phyloP scores from a whole-genome alignment of 1,140 invertebrate species.

The roundworm (Caenorhabditis elegans) region DNA sequence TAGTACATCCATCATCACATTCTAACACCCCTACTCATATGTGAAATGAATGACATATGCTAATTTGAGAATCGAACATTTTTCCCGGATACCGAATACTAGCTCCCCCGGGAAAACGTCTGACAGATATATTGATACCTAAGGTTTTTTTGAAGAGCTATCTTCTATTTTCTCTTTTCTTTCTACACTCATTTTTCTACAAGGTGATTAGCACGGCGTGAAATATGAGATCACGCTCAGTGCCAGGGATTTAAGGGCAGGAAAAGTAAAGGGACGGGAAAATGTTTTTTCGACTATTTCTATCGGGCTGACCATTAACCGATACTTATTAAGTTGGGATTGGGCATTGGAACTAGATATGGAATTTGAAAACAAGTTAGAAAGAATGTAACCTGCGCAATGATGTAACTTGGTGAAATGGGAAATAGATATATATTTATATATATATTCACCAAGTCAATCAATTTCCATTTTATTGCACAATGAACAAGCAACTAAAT shows the following conservation, averaged over 20 bases:
- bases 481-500: not conserved
- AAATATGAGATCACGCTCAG: conserved; percentile 23
- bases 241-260: conserved; percentile 8
- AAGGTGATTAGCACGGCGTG: conserved; percentile 19
- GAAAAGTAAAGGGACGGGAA: not conserved
- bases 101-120: not conserved
- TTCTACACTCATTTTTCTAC: conserved; percentile 11
- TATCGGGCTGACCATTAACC: not conserved
- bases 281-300: not conserved
- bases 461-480: not conserved
- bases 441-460: too few relatives aligned
- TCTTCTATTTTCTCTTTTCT: not conserved
- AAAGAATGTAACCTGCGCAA: too few relatives aligned
- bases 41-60: not conserved
- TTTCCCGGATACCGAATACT: not conserved
- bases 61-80: not conserved
- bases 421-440: too few relatives aligned
- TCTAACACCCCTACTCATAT: too few relatives aligned
- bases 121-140: not conserved
- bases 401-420: too few relatives aligned
- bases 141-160: too few relatives aligned
- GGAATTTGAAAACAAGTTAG: too few relatives aligned
- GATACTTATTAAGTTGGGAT: too few relatives aligned
- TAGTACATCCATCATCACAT: not conserved
- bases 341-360: too few relatives aligned